Evolutionary conservation across 1,140 invertebrate genomes (phyloP).

Genomic region (Drosophila pseudoananassae): DNA sequence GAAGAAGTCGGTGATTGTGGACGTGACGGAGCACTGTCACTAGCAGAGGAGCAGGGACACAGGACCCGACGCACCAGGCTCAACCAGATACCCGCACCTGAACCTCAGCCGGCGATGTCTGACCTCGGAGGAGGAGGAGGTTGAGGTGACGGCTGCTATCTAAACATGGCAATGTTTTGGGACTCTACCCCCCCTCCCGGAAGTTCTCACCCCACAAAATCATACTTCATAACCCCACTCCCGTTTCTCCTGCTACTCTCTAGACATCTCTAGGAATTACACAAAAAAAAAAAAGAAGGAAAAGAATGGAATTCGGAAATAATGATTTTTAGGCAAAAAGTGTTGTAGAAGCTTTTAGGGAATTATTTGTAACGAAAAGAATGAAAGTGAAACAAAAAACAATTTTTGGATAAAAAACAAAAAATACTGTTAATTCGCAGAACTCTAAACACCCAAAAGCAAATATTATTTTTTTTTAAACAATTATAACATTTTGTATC

Average conservation of each 20-base stretch:
- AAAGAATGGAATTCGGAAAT: not conserved
- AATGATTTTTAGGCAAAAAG: constrained; percentile 1
- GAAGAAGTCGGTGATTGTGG: constrained; percentile 95
- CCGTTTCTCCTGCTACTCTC: constrained; percentile 21
- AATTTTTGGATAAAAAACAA: constrained; percentile 2
- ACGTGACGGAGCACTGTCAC: constrained; percentile 98
- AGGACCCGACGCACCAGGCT: not conserved
- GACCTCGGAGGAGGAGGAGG: constrained; percentile 17
- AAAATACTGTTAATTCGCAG: not conserved
- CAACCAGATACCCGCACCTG: not conserved
- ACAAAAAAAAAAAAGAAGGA: no score
- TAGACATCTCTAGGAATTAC: not conserved
- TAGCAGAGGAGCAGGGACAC: constrained; percentile 83
- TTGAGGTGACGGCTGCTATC: constrained; percentile 13
- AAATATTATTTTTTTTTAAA: constrained; percentile 26
- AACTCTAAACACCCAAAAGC: constrained; percentile 18
- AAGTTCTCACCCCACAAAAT: constrained; percentile 24
- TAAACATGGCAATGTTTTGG: constrained; percentile 20
- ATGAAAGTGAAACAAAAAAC: not conserved
- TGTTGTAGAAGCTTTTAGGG: constrained; percentile 3
- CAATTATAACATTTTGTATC: constrained; percentile 40
- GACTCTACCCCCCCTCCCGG: constrained; percentile 31
- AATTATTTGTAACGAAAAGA: not conserved
- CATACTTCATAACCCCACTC: constrained; percentile 5
- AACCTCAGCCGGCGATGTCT: constrained; percentile 49